phyloP scores from a whole-genome alignment of 2,888 invertebrate genomes.

The Nephrotoma appendiculata region DNA sequence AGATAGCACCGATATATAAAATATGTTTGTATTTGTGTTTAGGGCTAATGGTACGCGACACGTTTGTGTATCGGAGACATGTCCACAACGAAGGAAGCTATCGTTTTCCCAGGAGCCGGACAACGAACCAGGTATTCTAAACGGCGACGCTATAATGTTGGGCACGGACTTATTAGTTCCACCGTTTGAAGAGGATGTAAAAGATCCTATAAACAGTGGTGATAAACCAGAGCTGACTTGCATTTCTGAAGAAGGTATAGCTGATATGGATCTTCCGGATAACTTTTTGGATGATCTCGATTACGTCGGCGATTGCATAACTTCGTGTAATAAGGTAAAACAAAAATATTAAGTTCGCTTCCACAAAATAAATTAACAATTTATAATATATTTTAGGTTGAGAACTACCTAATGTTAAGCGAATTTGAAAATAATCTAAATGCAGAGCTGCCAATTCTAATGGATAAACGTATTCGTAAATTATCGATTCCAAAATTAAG shows the following conservation, averaged over 20 bases:
- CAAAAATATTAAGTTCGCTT: neutral
- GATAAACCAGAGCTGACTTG: slow-evolving; percentile 66
- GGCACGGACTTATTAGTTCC: slow-evolving; percentile 37
- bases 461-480: slow-evolving; percentile 1
- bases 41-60: slow-evolving; percentile 40
- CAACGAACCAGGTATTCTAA: slow-evolving; percentile 35
- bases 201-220: slow-evolving; percentile 28
- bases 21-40: neutral
- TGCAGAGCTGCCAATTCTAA: slow-evolving; percentile 47
- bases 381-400: slow-evolving; percentile 41
- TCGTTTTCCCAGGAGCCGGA: slow-evolving; percentile 46
- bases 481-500: slow-evolving; percentile 3
- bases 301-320: slow-evolving; percentile 69
- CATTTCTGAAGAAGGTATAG: slow-evolving; percentile 72
- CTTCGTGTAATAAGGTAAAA: slow-evolving; percentile 62
- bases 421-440: slow-evolving; percentile 76
- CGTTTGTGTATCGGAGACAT: slow-evolving; percentile 39
- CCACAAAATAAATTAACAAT: neutral
- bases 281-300: slow-evolving; percentile 64
- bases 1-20: neutral
- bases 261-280: slow-evolving; percentile 69
- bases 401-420: slow-evolving; percentile 72
- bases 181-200: slow-evolving; percentile 32
- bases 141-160: slow-evolving; percentile 34
- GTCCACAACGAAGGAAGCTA: slow-evolving; percentile 39